Evolutionary conservation across 2,113 vertebrate species (phyloP), one percentile per base, ranked within the genome.

Genomic region (Neomonachus schauinslandi): DNA sequence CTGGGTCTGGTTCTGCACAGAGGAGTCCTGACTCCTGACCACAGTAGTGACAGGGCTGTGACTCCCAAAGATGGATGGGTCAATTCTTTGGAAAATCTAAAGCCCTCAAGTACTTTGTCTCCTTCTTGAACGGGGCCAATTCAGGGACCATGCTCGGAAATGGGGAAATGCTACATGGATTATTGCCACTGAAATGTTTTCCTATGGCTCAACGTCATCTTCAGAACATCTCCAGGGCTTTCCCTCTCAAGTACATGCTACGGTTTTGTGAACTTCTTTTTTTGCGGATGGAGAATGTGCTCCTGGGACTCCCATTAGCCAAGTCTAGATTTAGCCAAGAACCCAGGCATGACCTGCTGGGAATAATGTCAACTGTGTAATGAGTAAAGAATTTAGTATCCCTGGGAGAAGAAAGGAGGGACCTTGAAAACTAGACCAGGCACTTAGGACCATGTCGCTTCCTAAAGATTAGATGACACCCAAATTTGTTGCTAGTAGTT

Each of bases 151-250:
- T 42, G 49, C 46, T 36, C 71, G 22, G 31, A 5, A 21, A 22
- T 0, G 0, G 80, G 18, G 24, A 5, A 31, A 33, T 2, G 0
- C 14, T 24, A 1, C 4, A 6, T 19, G 61, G 79, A 33, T 33
- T 10, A 7, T 42, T 71, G 81, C 83, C 26, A 1, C 7, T 19
- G 91, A 76, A 39, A 82, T n/a, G 9, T 22, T 39, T 97, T 61
- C 39, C 15, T 11, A 0, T n/a, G 4, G 26, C 71, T 77, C 9
- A 4, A 4, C 0, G 0, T 55, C 55, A 24, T 51, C 67, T n/a
- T 42, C 3, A 5, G 15, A 28, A 28, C 36, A 1, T n/a, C 22
- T 19, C 12, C 0, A 6, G 4, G 3, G 3, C 7, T 15, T 39
- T 31, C 15, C 16, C 22, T 61, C 51, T 71, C 19, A 14, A 24